Evolutionary conservation across 2,888 invertebrate species (phyloP).

Genomic region (Lacanobia oleracea): DNA sequence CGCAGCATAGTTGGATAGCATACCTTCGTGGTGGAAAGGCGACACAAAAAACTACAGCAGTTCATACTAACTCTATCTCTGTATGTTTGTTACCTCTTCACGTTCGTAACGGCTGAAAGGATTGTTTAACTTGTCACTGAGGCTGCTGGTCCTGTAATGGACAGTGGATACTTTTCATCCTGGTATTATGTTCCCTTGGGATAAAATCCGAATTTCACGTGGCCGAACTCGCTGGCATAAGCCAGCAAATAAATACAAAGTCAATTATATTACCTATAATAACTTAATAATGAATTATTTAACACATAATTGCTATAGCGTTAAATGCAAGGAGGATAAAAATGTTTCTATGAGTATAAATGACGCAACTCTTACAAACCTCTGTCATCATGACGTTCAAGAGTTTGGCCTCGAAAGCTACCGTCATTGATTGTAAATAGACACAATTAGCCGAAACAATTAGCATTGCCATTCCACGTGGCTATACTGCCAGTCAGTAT

Average conservation of each 20-base stretch:
- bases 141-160: no score
- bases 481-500: no score
- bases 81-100: no score
- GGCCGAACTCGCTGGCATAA: background rate
- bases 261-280: background rate
- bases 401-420: background rate
- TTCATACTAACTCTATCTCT: no score
- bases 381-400: background rate
- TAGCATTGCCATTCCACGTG: no score
- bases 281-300: background rate
- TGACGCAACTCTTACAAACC: constrained; percentile 3
- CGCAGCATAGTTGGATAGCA: no score
- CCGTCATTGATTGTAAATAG: background rate
- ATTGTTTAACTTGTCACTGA: no score
- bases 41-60: no score
- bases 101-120: no score
- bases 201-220: background rate
- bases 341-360: background rate
- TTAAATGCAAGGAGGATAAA: background rate
- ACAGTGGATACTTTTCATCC: no score
- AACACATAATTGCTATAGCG: background rate
- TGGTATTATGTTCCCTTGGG: no score
- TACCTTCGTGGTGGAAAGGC: no score
- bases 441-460: background rate
- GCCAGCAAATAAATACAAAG: background rate